These are phyloP conservation scores for Operophtera brumata DNA, from an alignment of 2,888 invertebrate genomes.

Conservation along the genomic window DNA sequence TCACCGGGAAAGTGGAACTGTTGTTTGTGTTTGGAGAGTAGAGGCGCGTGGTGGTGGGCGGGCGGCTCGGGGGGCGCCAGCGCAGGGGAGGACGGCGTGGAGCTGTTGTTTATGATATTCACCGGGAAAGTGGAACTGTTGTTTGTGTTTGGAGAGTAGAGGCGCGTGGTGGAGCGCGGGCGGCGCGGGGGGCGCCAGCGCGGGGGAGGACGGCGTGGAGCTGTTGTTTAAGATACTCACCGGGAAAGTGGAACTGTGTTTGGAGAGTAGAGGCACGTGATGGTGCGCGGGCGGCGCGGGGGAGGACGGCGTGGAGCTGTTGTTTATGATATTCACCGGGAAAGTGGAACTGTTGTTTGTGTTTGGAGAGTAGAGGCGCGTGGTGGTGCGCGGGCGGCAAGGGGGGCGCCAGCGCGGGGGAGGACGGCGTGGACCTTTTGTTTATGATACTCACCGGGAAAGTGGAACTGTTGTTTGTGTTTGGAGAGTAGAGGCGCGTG, in stretches of 20 bases:
- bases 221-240: slow-evolving; percentile 55
- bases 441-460: slow-evolving; percentile 82
- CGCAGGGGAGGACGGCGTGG: slow-evolving; percentile 89
- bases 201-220: slow-evolving; percentile 91
- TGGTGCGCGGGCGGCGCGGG: slow-evolving; percentile 85
- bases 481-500: slow-evolving; percentile 50
- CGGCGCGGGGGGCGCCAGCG: slow-evolving; percentile 80
- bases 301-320: slow-evolving; percentile 97
- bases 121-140: slow-evolving; percentile 75
- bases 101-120: no score
- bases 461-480: slow-evolving; percentile 86
- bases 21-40: slow-evolving; percentile 21
- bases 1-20: slow-evolving; percentile 74
- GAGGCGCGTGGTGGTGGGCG: slow-evolving; percentile 76
- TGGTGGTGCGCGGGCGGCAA: slow-evolving; percentile 75
- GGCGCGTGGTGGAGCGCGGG: slow-evolving; percentile 75
- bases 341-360: slow-evolving; percentile 87
- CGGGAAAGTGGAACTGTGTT: slow-evolving; percentile 89
- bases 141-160: slow-evolving; percentile 37
- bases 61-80: slow-evolving; percentile 76
- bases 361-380: slow-evolving; percentile 48
- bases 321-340: slow-evolving; percentile 83
- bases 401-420: slow-evolving; percentile 88
- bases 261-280: slow-evolving; percentile 51
- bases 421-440: slow-evolving; percentile 97